phyloP scores from a whole-genome alignment of 2,113 vertebrate genomes.

The Callipepla californica region DNA sequence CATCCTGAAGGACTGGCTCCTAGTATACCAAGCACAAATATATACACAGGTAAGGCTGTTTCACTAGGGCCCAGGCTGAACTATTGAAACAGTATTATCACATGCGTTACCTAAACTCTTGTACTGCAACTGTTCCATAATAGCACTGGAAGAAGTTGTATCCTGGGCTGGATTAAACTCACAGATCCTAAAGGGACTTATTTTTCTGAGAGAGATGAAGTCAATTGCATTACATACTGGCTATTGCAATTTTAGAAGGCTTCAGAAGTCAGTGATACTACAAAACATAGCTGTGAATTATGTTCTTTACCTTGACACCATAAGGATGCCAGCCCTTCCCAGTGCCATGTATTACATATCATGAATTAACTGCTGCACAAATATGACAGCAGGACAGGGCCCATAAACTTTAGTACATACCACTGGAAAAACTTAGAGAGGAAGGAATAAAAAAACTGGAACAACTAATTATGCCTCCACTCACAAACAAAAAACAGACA shows the following conservation, averaged over 20 bases:
- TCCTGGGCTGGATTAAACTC: neutral
- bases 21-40: neutral
- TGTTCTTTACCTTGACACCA: neutral
- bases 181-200: neutral
- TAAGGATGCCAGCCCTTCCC: neutral
- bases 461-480: constrained; percentile 45
- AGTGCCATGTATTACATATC: neutral
- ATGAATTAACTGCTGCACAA: constrained; percentile 11
- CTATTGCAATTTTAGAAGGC: neutral
- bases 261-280: neutral
- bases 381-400: constrained; percentile 22
- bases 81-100: neutral
- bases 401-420: constrained; percentile 24
- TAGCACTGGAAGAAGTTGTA: neutral
- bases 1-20: neutral
- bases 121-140: neutral
- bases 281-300: neutral
- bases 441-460: neutral
- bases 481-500: neutral
- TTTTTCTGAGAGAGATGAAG: neutral
- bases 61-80: neutral
- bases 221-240: neutral
- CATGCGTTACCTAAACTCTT: neutral
- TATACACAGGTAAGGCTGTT: neutral
- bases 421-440: neutral